Evolutionary conservation across 2,888 invertebrate species (phyloP).

Genomic region (Drosophila parthenogenetica): DNA sequence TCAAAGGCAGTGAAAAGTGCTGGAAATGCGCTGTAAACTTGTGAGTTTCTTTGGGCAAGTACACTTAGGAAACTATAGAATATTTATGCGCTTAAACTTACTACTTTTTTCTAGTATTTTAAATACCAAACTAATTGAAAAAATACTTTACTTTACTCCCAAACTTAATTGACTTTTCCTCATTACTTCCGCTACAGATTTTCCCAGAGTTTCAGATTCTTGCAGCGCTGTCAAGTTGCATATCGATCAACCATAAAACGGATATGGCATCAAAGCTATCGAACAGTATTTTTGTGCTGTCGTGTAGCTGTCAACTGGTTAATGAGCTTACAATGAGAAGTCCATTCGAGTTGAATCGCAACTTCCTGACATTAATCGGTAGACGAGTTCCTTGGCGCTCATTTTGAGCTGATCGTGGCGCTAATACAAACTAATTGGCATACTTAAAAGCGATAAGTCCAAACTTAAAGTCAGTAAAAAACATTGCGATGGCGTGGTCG

Average conservation of each 20-base stretch:
- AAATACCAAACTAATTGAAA: too few relatives aligned
- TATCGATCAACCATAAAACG: conserved; percentile 29
- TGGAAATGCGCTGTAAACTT: background rate
- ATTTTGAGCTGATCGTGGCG: conserved; percentile 27
- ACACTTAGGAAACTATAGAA: too few relatives aligned
- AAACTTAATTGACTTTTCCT: background rate
- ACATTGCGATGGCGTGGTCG: conserved; percentile 33
- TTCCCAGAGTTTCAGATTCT: background rate
- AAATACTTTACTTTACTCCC: too few relatives aligned
- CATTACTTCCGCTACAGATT: background rate
- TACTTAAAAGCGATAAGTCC: conserved; percentile 61
- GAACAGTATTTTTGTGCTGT: conserved; percentile 5
- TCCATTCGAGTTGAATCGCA: conserved; percentile 15
- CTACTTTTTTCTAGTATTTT: too few relatives aligned
- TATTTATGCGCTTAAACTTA: too few relatives aligned
- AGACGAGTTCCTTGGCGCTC: conserved; percentile 22
- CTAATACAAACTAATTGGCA: conserved; percentile 74
- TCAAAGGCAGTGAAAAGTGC: background rate
- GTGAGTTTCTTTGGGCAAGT: background rate
- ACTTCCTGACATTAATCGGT: conserved; percentile 63
- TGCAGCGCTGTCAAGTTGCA: conserved; percentile 16
- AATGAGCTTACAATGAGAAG: conserved; percentile 63
- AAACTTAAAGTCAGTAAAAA: conserved; percentile 19
- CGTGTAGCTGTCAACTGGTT: conserved; percentile 50
- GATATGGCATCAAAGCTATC: conserved; percentile 20